phyloP scores from a whole-genome alignment of 2,888 invertebrate species.

The Creontiades dilutus region DNA sequence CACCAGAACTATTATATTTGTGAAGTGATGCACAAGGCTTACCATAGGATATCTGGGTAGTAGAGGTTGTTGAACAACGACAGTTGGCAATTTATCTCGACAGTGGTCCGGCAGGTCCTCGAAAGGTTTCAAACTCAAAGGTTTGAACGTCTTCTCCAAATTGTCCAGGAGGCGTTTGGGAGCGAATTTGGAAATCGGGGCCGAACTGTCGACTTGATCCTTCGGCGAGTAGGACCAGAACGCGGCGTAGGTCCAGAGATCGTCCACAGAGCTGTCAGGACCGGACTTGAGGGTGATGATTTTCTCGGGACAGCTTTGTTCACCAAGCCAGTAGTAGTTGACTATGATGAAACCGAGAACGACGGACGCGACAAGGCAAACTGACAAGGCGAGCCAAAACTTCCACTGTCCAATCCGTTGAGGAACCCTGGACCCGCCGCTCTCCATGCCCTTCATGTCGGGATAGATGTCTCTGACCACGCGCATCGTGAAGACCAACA shows the following conservation, averaged over 20 bases:
- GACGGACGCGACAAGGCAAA: neutral
- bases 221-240: neutral
- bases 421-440: too few relatives aligned
- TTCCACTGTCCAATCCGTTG: neutral
- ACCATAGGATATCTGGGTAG: too few relatives aligned
- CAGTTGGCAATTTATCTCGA: neutral
- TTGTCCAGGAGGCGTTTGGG: neutral
- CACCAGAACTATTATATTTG: too few relatives aligned
- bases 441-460: neutral
- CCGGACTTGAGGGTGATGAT: neutral
- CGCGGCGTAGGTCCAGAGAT: slow-evolving; percentile 13
- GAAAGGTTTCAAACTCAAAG: slow-evolving; percentile 36
- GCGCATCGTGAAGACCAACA: neutral
- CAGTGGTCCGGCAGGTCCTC: neutral
- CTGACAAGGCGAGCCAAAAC: neutral
- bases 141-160: slow-evolving; percentile 47
- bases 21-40: too few relatives aligned
- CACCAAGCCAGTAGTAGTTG: neutral
- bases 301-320: neutral
- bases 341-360: neutral
- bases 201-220: neutral
- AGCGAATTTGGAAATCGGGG: neutral
- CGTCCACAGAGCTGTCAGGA: neutral
- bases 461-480: neutral
- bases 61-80: neutral